Conservation (phyloP, 2,888 invertebrate genomes). For the Fragum sueziense region DNA sequence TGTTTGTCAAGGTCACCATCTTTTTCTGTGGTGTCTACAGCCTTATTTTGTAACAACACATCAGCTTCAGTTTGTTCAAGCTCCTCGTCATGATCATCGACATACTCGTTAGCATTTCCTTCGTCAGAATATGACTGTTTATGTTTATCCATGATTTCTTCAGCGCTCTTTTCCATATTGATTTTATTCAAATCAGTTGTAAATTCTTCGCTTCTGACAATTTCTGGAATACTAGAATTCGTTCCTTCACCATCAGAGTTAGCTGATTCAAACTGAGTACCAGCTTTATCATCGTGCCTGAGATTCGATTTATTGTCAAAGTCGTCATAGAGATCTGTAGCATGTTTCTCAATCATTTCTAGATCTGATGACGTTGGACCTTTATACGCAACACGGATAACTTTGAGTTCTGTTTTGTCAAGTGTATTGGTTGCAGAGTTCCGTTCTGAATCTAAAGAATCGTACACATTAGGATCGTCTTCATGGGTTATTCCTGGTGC, state of each 20-base stretch:
- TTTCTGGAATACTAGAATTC: too few relatives aligned
- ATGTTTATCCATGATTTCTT: too few relatives aligned
- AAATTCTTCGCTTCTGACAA: too few relatives aligned
- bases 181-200: background rate
- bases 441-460: background rate
- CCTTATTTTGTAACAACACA: background rate
- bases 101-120: background rate
- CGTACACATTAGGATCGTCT: background rate
- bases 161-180: background rate
- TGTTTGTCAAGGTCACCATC: background rate
- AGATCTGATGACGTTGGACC: background rate
- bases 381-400: background rate
- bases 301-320: background rate
- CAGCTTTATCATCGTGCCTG: background rate
- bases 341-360: background rate
- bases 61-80: background rate
- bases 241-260: background rate
- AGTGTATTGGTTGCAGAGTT: background rate
- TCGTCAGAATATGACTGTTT: too few relatives aligned
- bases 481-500: background rate
- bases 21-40: background rate
- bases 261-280: background rate
- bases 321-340: background rate
- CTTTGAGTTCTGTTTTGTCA: background rate
- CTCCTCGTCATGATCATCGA: background rate